Conservation (phyloP, 92 coral and sea anemone species). For the Zoanthus solanderi region DNA sequence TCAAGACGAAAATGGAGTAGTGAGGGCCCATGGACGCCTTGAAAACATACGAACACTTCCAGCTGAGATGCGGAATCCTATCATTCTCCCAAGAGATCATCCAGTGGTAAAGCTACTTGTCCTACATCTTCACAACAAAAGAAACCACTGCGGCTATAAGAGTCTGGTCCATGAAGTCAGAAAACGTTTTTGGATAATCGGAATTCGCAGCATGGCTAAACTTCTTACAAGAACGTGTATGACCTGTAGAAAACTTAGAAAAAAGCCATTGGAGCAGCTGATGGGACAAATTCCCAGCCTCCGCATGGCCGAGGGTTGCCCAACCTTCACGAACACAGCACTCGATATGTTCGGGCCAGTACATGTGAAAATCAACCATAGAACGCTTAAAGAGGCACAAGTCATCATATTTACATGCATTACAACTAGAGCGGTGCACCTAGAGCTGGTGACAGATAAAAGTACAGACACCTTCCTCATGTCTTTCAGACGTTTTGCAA, state of each 20-base stretch:
- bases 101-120: constrained; percentile 31
- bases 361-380: constrained; percentile 64
- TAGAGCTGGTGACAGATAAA: constrained; percentile 68
- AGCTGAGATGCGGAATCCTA: constrained; percentile 51
- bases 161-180: constrained; percentile 69
- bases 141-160: constrained; percentile 5
- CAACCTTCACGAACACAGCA: constrained; percentile 74
- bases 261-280: constrained; percentile 50
- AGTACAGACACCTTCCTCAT: constrained; percentile 70
- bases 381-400: constrained; percentile 73
- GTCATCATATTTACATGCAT: constrained; percentile 63
- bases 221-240: not conserved
- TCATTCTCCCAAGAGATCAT: constrained; percentile 50
- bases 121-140: constrained; percentile 45
- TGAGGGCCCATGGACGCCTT: constrained; percentile 66
- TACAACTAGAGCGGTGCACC: constrained; percentile 70
- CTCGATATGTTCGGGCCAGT: constrained; percentile 77
- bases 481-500: constrained; percentile 65
- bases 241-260: constrained; percentile 64
- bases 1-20: constrained; percentile 53
- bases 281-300: constrained; percentile 70
- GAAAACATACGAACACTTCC: constrained; percentile 55
- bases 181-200: constrained; percentile 64
- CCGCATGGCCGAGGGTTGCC: constrained; percentile 58
- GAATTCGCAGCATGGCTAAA: constrained; percentile 62